Conservation (phyloP, 2,888 invertebrate species). For the Phlogophora meticulosa region DNA sequence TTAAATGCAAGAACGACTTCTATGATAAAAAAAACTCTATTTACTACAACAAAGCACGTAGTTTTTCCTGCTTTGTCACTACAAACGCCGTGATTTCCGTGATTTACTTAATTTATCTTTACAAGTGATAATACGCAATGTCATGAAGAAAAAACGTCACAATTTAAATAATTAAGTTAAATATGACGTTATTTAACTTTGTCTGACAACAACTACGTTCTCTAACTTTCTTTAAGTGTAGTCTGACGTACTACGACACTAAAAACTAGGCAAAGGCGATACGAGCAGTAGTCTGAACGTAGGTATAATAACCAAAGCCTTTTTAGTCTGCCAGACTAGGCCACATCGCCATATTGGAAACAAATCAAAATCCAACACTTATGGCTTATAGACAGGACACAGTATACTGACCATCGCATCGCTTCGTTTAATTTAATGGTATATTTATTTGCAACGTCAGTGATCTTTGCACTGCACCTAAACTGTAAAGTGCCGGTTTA, state of each 20-base stretch:
- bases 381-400: slow-evolving; percentile 26
- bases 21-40: slow-evolving; percentile 48
- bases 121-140: slow-evolving; percentile 23
- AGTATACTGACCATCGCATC: slow-evolving; percentile 13
- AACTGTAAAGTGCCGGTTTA: not conserved
- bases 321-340: slow-evolving; percentile 58
- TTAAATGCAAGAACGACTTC: slow-evolving; percentile 28
- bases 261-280: slow-evolving; percentile 47
- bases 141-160: slow-evolving; percentile 29
- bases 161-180: slow-evolving; percentile 5
- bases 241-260: slow-evolving; percentile 43
- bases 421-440: slow-evolving; percentile 38
- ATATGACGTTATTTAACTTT: slow-evolving; percentile 3
- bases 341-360: slow-evolving; percentile 55
- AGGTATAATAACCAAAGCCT: slow-evolving; percentile 62
- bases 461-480: not conserved
- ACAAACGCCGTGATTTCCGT: slow-evolving; percentile 36
- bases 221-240: slow-evolving; percentile 55
- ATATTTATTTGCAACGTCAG: slow-evolving; percentile 5
- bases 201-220: not conserved
- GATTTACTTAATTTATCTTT: slow-evolving; percentile 57
- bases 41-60: slow-evolving; percentile 43
- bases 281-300: slow-evolving; percentile 42
- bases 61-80: slow-evolving; percentile 61
- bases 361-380: slow-evolving; percentile 57